These are phyloP conservation scores for Diplodus sargus DNA, from an alignment of 2,797 vertebrate genomes.

Conservation along the genomic window DNA sequence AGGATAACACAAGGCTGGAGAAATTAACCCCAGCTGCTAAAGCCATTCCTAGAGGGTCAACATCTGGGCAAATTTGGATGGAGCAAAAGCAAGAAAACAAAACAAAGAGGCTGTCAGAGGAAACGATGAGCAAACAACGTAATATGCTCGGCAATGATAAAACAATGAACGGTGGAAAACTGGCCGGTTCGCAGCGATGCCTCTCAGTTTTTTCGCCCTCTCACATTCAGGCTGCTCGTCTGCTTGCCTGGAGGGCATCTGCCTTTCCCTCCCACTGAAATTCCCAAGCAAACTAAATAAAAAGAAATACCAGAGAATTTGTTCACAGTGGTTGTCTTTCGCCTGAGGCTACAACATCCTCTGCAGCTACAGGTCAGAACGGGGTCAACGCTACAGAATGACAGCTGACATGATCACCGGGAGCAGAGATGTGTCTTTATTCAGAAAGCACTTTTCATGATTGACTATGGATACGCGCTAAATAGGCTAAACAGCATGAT, in stretches of 20 bases:
- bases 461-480: constrained; percentile 15
- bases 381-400: constrained; percentile 62
- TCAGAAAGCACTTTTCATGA: not conserved
- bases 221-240: constrained; percentile 36
- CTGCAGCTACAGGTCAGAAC: constrained; percentile 65
- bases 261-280: constrained; percentile 62
- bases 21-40: constrained; percentile 72
- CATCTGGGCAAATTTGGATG: constrained; percentile 39
- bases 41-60: constrained; percentile 54
- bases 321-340: constrained; percentile 59
- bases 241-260: constrained; percentile 58
- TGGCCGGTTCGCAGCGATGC: constrained; percentile 26
- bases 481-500: constrained; percentile 32
- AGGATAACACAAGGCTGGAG: constrained; percentile 49
- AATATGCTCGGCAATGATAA: constrained; percentile 13
- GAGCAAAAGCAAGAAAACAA: constrained; percentile 19
- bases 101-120: constrained; percentile 26
- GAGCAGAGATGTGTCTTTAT: constrained; percentile 43
- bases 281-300: constrained; percentile 66
- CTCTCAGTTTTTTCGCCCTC: constrained; percentile 33
- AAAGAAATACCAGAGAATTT: constrained; percentile 68
- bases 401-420: constrained; percentile 57
- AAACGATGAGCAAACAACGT: constrained; percentile 21
- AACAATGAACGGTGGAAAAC: constrained; percentile 25
- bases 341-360: constrained; percentile 59